Percentiles rank a stretch among this genome's conserved stretches.
Conservation (phyloP, 2,797 vertebrate genomes). For the Notamacropus eugenii region DNA sequence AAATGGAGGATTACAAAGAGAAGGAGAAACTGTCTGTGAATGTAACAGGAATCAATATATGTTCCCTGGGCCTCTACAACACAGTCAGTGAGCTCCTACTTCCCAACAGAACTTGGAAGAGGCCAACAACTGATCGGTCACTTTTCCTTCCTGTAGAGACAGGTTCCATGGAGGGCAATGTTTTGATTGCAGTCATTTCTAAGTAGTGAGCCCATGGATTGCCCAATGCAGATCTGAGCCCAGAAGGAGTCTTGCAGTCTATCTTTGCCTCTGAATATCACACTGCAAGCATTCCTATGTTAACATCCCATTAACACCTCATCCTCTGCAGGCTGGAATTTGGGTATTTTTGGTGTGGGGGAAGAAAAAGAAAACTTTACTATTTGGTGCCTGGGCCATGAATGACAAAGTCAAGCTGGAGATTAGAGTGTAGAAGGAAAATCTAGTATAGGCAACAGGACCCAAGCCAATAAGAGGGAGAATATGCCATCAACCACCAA, state of each 20-base stretch:
- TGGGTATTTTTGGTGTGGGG: conserved; percentile 34
- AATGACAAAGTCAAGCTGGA: conserved; percentile 58
- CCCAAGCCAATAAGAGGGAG: not conserved
- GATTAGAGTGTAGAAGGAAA: conserved; percentile 42
- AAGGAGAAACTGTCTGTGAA: conserved; percentile 73
- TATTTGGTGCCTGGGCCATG: conserved; percentile 9
- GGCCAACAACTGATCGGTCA: conserved; percentile 72
- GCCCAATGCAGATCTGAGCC: conserved; percentile 52
- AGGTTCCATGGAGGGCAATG: not conserved
- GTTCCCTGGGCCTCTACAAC: conserved; percentile 78
- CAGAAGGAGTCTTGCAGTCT: conserved; percentile 40
- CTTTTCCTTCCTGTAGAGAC: conserved; percentile 69
- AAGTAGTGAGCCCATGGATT: conserved; percentile 47
- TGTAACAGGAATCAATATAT: conserved; percentile 73
- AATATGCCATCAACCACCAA: not conserved
- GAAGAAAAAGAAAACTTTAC: conserved; percentile 45
- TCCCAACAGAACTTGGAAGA: conserved; percentile 70
- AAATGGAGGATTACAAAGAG: conserved; percentile 70
- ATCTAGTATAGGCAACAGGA: not conserved
- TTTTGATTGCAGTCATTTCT: not conserved
- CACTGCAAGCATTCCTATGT: conserved; percentile 36
- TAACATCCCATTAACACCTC: conserved; percentile 71
- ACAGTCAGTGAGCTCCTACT: conserved; percentile 67
- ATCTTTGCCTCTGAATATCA: conserved; percentile 41
- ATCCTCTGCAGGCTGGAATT: conserved; percentile 33